Evolutionary conservation across 1,140 invertebrate genomes (phyloP).

Genomic region (Pemphigus obesinymphae): DNA sequence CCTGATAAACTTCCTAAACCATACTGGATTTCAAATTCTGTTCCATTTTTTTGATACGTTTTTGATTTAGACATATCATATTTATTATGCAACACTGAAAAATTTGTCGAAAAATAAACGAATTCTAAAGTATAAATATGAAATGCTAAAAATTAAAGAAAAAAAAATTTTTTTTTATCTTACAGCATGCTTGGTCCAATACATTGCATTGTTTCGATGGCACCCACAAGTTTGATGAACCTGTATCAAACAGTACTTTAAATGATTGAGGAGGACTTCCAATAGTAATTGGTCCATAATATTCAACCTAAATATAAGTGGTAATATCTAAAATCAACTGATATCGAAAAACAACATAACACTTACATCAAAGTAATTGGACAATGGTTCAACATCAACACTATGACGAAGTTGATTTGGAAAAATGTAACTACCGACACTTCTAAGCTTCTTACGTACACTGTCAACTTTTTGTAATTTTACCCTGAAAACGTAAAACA

Average conservation of each 20-base stretch:
- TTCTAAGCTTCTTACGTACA: not conserved
- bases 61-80: conserved; percentile 84
- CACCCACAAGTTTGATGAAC: conserved; percentile 97
- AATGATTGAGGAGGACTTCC: conserved; percentile 91
- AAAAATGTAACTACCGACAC: no score
- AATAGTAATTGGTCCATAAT: conserved; percentile 90
- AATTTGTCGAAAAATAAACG: no score
- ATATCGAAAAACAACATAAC: no score
- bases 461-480: not conserved
- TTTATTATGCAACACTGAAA: conserved; percentile 85
- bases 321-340: no score
- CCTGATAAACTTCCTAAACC: conserved; percentile 94
- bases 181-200: conserved; percentile 91
- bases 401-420: not conserved
- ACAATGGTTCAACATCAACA: conserved; percentile 69
- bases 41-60: conserved; percentile 84
- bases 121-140: not conserved
- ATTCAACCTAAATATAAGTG: conserved; percentile 74
- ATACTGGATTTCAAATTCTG: conserved; percentile 87
- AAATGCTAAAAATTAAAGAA: not conserved
- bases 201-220: conserved; percentile 91
- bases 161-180: no score
- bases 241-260: conserved; percentile 96
- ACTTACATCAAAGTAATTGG: conserved; percentile 88
- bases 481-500: not conserved